Conservation (phyloP, 2,888 invertebrate genomes). For the Phanerotoma sp. region DNA sequence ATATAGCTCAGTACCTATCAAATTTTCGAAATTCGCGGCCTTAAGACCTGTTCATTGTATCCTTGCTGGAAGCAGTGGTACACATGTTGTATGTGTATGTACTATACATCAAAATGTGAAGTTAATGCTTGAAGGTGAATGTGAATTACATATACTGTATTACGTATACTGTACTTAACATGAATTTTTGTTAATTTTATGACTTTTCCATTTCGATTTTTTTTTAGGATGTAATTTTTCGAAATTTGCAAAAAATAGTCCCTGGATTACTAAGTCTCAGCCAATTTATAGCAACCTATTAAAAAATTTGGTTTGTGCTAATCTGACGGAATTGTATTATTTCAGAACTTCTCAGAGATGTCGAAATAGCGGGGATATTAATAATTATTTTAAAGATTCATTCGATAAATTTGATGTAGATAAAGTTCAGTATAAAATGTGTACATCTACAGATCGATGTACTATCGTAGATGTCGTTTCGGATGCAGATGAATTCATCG, state of each 20-base stretch:
- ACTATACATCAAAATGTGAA: background rate
- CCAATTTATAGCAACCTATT: background rate
- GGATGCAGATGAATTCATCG: background rate
- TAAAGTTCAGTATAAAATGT: background rate
- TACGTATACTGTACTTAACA: too few relatives aligned
- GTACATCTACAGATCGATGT: background rate
- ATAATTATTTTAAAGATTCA: background rate
- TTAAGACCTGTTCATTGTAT: background rate
- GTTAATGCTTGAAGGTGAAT: background rate
- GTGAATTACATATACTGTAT: too few relatives aligned
- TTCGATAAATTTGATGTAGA: background rate
- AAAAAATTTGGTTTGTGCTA: background rate
- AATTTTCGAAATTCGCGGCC: slow-evolving; percentile 27
- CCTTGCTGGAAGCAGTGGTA: background rate
- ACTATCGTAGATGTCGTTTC: background rate
- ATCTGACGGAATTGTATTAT: background rate
- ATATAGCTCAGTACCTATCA: background rate
- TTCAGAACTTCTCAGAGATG: background rate
- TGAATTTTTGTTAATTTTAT: too few relatives aligned
- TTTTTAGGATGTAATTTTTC: background rate
- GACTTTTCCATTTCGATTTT: too few relatives aligned
- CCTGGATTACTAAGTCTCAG: background rate
- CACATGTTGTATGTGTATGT: background rate
- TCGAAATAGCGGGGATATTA: background rate
- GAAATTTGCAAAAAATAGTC: background rate